Evolutionary conservation across 2,113 vertebrate species (phyloP).

Genomic region (Clarias macrocephalus): DNA sequence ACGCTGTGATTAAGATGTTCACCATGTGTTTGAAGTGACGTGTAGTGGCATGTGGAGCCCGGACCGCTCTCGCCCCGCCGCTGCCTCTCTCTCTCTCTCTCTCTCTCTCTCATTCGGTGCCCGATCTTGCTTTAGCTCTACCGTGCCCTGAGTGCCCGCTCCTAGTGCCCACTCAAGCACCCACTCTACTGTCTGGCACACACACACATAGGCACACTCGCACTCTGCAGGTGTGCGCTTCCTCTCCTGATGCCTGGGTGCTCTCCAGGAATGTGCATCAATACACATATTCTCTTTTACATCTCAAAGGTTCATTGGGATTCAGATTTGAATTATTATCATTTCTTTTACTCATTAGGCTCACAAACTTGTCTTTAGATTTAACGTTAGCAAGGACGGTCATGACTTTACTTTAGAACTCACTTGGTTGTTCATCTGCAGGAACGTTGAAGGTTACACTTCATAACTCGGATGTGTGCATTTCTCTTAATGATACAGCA

Average conservation of each 20-base stretch:
- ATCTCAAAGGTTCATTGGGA: background rate
- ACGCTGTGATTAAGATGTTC: constrained; percentile 56
- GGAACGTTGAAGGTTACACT: background rate
- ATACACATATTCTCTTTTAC: background rate
- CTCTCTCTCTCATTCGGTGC: background rate
- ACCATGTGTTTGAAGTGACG: constrained; percentile 55
- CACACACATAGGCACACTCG: constrained; percentile 30
- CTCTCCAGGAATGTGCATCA: constrained; percentile 42
- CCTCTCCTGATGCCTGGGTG: constrained; percentile 28
- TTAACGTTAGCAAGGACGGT: background rate
- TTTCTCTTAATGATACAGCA: background rate
- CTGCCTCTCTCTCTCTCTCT: background rate
- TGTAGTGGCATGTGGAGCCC: constrained; percentile 24
- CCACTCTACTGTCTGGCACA: constrained; percentile 54
- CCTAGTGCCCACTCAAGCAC: constrained; percentile 32
- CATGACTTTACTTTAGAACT: background rate
- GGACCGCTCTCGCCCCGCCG: background rate
- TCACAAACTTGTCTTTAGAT: background rate
- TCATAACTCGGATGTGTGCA: background rate
- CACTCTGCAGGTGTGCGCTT: constrained; percentile 35
- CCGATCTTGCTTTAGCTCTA: constrained; percentile 34
- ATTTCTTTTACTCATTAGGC: background rate
- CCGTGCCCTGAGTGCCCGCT: constrained; percentile 21
- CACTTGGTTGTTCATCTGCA: background rate
- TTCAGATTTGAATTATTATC: background rate